phyloP scores from a whole-genome alignment of 1,140 invertebrate species.

The Araneus ventricosus region DNA sequence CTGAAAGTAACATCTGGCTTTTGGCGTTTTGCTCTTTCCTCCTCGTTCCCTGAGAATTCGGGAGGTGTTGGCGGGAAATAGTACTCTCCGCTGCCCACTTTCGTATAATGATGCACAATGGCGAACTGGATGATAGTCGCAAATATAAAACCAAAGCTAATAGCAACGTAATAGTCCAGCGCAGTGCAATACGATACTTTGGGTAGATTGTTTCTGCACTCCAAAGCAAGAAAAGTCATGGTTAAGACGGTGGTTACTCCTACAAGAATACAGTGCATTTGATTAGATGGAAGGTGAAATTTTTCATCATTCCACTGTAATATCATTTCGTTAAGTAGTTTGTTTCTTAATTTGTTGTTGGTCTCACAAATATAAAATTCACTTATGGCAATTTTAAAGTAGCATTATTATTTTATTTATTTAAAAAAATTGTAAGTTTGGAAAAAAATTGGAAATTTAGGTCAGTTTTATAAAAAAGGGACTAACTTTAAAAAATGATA shows the following conservation, averaged over 20 bases:
- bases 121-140: constrained; percentile 93
- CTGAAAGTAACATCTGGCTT: constrained; percentile 52
- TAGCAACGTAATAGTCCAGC: constrained; percentile 91
- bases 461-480: too few relatives aligned
- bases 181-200: constrained; percentile 93
- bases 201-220: constrained; percentile 91
- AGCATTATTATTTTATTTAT: too few relatives aligned
- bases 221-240: constrained; percentile 92
- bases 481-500: too few relatives aligned
- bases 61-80: constrained; percentile 82
- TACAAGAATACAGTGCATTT: constrained; percentile 78
- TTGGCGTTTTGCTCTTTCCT: constrained; percentile 2
- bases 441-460: too few relatives aligned
- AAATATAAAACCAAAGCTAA: constrained; percentile 92
- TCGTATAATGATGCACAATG: constrained; percentile 93
- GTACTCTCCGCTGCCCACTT: constrained; percentile 92
- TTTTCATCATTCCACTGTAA: too few relatives aligned
- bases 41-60: constrained; percentile 3
- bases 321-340: too few relatives aligned
- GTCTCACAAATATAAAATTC: too few relatives aligned
- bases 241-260: constrained; percentile 93
- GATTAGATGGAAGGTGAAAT: too few relatives aligned
- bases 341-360: too few relatives aligned
- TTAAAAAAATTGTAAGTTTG: too few relatives aligned
- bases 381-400: too few relatives aligned